Evolutionary conservation across 2,888 invertebrate species (phyloP).

Genomic region (Nomada hirtipes): DNA sequence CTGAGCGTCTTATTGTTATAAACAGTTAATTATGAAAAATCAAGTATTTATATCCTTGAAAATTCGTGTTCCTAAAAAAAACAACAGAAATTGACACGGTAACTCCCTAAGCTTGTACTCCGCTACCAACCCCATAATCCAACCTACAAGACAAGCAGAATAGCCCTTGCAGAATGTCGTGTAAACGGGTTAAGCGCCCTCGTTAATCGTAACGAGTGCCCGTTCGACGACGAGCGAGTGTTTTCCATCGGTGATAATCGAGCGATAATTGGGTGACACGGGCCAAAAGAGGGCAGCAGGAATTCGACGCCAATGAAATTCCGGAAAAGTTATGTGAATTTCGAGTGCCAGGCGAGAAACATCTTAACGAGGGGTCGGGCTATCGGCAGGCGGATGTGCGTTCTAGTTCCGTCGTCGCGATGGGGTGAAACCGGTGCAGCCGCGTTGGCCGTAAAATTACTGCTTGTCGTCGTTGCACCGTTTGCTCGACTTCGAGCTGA

Average conservation of each 20-base stretch:
- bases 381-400: constrained; percentile 74
- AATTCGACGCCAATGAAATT: constrained; percentile 62
- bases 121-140: neutral
- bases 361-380: constrained; percentile 76
- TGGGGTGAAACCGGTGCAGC: constrained; percentile 51
- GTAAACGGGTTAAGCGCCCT: neutral
- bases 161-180: neutral
- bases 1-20: too few species aligned
- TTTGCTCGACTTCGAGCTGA: constrained; percentile 21
- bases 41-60: neutral
- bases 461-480: constrained; percentile 31
- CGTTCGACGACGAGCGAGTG: constrained; percentile 23
- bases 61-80: neutral
- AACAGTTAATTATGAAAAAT: too few species aligned
- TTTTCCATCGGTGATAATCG: constrained; percentile 62
- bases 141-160: neutral
- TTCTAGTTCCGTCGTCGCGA: constrained; percentile 70
- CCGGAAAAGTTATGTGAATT: constrained; percentile 73
- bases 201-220: constrained; percentile 20
- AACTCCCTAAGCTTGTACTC: too few species aligned
- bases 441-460: constrained; percentile 58
- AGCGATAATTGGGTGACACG: constrained; percentile 52
- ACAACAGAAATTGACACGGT: neutral
- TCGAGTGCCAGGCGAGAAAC: constrained; percentile 66
- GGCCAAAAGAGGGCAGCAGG: constrained; percentile 20